Conservation (phyloP, 2,888 invertebrate species). For the Halictus ligatus region DNA sequence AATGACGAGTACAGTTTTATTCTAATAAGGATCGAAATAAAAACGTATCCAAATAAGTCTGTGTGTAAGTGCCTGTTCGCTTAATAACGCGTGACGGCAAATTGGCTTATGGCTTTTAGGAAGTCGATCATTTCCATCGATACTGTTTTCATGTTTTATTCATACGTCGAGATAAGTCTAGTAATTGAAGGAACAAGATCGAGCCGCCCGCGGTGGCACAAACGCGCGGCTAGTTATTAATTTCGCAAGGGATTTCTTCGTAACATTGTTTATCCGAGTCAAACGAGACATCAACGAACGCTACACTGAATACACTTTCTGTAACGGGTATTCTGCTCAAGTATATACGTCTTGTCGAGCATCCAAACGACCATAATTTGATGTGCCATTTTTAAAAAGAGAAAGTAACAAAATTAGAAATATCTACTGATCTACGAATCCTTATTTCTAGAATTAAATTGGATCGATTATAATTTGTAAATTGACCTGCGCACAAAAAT, state of each 20-base stretch:
- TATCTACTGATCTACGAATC: background rate
- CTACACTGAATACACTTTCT: too few species aligned
- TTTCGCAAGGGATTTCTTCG: background rate
- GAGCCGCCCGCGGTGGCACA: background rate
- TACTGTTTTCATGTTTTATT: constrained; percentile 56
- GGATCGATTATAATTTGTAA: background rate
- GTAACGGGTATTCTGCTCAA: background rate
- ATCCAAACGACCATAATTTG: too few species aligned
- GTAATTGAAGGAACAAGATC: constrained; percentile 10
- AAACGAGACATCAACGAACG: background rate
- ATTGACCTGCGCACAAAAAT: background rate
- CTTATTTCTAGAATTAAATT: background rate
- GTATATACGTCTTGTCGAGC: too few species aligned
- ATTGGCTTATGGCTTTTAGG: constrained; percentile 48
- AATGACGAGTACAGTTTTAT: constrained; percentile 8
- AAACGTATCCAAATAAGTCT: too few species aligned
- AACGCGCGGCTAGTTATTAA: background rate
- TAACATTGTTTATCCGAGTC: background rate
- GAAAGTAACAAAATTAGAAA: too few species aligned
- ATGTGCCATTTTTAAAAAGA: too few species aligned
- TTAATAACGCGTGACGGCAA: constrained; percentile 58
- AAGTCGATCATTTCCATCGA: constrained; percentile 47
- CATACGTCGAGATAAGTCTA: constrained; percentile 42
- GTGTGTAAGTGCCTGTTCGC: constrained; percentile 17
- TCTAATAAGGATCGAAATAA: constrained; percentile 3